Conservation (phyloP, 1,140 invertebrate genomes). For the Mactra quadrangularis region DNA sequence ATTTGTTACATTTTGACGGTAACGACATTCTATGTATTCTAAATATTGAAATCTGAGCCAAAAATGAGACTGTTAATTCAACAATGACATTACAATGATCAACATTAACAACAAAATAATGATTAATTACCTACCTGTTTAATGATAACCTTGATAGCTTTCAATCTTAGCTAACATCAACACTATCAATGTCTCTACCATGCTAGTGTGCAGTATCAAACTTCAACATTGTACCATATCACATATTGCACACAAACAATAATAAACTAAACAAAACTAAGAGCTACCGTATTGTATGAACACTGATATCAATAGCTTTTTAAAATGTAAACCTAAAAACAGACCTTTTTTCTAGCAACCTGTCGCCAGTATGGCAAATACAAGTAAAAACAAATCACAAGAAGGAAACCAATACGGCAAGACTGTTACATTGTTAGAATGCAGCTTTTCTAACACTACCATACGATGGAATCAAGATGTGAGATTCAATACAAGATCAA, state of each 20-base stretch:
- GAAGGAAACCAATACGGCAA: constrained; percentile 33
- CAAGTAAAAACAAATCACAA: constrained; percentile 19
- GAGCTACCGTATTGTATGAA: not conserved
- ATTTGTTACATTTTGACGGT: no score
- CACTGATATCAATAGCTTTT: constrained; percentile 4
- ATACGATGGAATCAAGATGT: no score
- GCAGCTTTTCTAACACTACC: no score
- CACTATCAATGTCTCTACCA: not conserved
- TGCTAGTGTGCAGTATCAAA: no score
- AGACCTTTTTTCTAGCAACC: constrained; percentile 23
- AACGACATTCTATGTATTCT: not conserved
- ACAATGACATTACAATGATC: constrained; percentile 16
- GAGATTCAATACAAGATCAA: constrained; percentile 30
- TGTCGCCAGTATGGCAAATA: constrained; percentile 18
- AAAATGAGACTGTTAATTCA: constrained; percentile 11
- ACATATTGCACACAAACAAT: constrained; percentile 46
- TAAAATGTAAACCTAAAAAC: not conserved
- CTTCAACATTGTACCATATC: not conserved
- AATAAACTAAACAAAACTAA: not conserved
- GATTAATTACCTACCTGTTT: constrained; percentile 37
- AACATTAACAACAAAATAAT: constrained; percentile 34
- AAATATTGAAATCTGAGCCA: constrained; percentile 8
- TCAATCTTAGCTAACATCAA: not conserved
- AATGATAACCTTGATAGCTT: constrained; percentile 20
- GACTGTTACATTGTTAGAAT: not conserved